Evolutionary conservation across 2,113 vertebrate species (phyloP).

Genomic region (Oenanthe melanoleuca): DNA sequence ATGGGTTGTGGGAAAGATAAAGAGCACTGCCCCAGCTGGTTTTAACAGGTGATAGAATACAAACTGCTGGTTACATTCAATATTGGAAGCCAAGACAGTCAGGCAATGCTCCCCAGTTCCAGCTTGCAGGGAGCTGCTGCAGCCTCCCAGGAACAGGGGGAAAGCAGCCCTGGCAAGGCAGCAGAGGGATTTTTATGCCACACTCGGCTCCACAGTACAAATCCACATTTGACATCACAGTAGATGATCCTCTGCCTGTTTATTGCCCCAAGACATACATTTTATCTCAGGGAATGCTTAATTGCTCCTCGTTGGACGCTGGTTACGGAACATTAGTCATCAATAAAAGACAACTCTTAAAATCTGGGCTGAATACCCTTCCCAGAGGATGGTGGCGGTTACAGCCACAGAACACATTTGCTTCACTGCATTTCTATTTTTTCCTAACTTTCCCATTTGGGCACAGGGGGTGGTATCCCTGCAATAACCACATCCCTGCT

Average conservation of each 20-base stretch:
- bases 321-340: conserved; percentile 1
- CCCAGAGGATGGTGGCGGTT: accelerated
- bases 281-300: conserved; percentile 7
- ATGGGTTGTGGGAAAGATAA: too few relatives aligned
- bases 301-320: background rate
- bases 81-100: background rate
- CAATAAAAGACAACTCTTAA: background rate
- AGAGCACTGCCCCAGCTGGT: too few relatives aligned
- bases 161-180: background rate
- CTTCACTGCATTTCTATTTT: background rate
- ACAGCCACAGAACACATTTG: background rate
- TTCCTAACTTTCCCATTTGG: background rate
- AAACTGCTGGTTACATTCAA: too few relatives aligned
- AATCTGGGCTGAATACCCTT: background rate
- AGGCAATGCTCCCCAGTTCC: background rate
- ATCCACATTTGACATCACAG: background rate
- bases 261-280: background rate
- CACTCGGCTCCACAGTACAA: background rate
- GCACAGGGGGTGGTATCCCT: background rate
- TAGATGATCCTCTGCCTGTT: background rate
- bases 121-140: accelerated
- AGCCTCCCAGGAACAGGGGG: accelerated
- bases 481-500: background rate
- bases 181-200: background rate
- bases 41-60: too few relatives aligned